Percentiles rank a stretch among this genome's conserved stretches.
phyloP scores from a whole-genome alignment of 2,113 vertebrate genomes.

The Vombatus ursinus region DNA sequence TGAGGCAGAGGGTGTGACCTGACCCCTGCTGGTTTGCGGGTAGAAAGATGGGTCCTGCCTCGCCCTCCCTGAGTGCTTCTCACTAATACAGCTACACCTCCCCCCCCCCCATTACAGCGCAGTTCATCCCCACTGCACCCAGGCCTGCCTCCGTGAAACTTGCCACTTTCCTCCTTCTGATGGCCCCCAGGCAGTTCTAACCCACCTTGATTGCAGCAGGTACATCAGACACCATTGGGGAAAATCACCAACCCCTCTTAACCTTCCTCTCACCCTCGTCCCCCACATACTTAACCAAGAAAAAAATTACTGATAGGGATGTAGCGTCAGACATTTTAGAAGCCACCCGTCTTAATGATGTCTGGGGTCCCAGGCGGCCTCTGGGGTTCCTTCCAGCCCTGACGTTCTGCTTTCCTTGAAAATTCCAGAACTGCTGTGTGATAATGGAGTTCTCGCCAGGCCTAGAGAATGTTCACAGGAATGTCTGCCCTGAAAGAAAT shows the following conservation, averaged over 20 bases:
- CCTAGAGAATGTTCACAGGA: neutral
- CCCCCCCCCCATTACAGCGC: neutral
- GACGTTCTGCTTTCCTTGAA: too few relatives aligned
- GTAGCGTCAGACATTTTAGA: neutral
- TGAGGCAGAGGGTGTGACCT: neutral
- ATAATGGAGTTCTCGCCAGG: neutral
- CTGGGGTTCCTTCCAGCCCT: neutral
- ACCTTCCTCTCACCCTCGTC: neutral
- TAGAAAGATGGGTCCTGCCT: neutral
- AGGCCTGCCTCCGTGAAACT: neutral
- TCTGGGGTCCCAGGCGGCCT: too few relatives aligned
- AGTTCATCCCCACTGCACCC: neutral
- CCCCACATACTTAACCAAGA: neutral
- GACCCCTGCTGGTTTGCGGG: neutral
- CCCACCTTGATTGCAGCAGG: neutral
- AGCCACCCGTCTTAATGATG: neutral
- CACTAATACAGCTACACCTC: too few relatives aligned
- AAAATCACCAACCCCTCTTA: neutral
- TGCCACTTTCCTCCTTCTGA: neutral
- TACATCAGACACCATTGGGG: neutral
- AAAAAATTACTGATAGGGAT: neutral
- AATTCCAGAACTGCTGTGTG: neutral
- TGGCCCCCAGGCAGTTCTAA: neutral
- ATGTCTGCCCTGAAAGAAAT: neutral
- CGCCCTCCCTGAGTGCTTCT: neutral